Percentiles rank a stretch among this genome's conserved stretches.
These are phyloP conservation scores for Scophthalmus maximus DNA, from an alignment of 2,113 vertebrate species.

Conservation along the genomic window DNA sequence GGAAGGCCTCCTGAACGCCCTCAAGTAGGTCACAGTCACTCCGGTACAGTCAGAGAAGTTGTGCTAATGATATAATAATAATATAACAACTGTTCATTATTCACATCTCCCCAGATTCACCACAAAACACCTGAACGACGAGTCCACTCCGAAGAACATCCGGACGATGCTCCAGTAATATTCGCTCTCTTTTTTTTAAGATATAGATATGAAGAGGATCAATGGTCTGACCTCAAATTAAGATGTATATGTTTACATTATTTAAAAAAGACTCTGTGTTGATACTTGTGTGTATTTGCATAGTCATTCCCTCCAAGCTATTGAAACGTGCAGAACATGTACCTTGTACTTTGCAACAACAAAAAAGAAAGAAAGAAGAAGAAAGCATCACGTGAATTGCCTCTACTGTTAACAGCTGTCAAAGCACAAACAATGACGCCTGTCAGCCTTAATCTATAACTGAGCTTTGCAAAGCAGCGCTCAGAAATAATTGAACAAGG, in stretches of 20 bases:
- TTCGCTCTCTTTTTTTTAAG: conserved; percentile 44
- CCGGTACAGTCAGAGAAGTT: too few species aligned
- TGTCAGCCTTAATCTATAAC: conserved; percentile 81
- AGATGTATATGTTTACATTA: conserved; percentile 99
- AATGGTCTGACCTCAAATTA: conserved; percentile 92
- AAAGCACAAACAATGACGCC: conserved; percentile 77
- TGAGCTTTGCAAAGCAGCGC: conserved; percentile 44
- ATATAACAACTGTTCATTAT: background rate
- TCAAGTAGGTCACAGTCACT: conserved; percentile 88
- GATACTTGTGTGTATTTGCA: conserved; percentile 88
- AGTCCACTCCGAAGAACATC: conserved; percentile 98
- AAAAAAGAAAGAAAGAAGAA: background rate
- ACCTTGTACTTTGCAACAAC: conserved; percentile 81
- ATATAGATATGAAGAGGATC: conserved; percentile 86
- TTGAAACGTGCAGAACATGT: conserved; percentile 79
- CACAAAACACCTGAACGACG: conserved; percentile 99
- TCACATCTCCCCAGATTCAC: conserved; percentile 87
- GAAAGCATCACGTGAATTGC: conserved; percentile 71
- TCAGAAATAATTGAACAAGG: conserved; percentile 31
- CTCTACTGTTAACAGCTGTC: conserved; percentile 71
- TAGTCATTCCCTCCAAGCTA: conserved; percentile 82
- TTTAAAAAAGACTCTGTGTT: conserved; percentile 97
- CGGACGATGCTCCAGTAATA: conserved; percentile 97
- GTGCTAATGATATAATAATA: background rate
- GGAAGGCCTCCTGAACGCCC: conserved; percentile 97